A percentile compares a stretch with the other conserved stretches of the same genome.
phyloP scores from a whole-genome alignment of 2,888 invertebrate species.

The Alentia gelatinosa region DNA sequence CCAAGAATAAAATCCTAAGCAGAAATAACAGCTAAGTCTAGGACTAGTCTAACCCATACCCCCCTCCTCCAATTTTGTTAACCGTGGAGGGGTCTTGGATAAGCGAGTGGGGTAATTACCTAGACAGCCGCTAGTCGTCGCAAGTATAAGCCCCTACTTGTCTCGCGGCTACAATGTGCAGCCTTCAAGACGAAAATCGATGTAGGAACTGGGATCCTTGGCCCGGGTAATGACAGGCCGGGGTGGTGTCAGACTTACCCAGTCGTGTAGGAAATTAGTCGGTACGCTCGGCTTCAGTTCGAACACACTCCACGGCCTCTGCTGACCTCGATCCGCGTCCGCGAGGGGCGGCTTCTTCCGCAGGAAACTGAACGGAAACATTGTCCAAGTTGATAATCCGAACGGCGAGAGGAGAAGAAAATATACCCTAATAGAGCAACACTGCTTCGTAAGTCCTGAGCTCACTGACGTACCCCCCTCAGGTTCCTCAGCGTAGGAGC shows the following conservation, averaged over 20 bases:
- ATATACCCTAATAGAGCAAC: too few species aligned
- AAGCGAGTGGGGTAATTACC: not conserved
- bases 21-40: too few species aligned
- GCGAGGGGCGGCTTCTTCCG: slow-evolving; percentile 12
- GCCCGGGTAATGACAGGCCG: not conserved
- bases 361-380: slow-evolving; percentile 34
- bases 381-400: not conserved
- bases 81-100: not conserved
- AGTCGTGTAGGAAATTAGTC: not conserved
- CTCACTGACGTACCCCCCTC: too few species aligned
- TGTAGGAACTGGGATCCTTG: not conserved
- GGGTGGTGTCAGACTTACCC: not conserved
- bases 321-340: not conserved
- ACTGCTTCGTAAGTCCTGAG: too few species aligned
- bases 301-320: slow-evolving; percentile 31
- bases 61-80: too few species aligned
- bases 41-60: too few species aligned
- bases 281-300: slow-evolving; percentile 1
- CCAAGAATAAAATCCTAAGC: not conserved
- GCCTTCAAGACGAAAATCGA: not conserved
- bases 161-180: not conserved
- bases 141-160: not conserved
- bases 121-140: not conserved
- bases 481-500: too few species aligned
- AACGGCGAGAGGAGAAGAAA: too few species aligned